These are phyloP conservation scores for Echeneis naucrates DNA, from an alignment of 2,797 vertebrate genomes.

Conservation along the genomic window DNA sequence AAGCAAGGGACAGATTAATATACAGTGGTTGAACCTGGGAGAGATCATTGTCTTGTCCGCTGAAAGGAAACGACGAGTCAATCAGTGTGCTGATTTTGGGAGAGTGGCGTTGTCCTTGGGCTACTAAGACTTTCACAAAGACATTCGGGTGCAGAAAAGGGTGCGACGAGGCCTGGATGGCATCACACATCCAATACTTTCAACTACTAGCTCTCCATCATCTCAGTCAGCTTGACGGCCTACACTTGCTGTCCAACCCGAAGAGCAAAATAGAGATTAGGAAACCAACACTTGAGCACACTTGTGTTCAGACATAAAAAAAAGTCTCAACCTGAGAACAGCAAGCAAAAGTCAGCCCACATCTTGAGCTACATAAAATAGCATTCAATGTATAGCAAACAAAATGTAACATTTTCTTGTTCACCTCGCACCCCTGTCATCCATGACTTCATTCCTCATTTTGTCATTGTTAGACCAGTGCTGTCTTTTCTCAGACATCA, in stretches of 20 bases:
- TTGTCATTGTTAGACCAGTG: slow-evolving; percentile 7
- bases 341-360: slow-evolving; percentile 34
- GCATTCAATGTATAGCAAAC: slow-evolving; percentile 27
- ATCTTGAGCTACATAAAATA: slow-evolving; percentile 41
- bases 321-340: slow-evolving; percentile 56
- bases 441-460: slow-evolving; percentile 16
- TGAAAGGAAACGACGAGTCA: slow-evolving; percentile 23
- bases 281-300: slow-evolving; percentile 19
- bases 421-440: slow-evolving; percentile 22
- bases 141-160: slow-evolving; percentile 26
- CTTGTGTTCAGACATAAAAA: slow-evolving; percentile 7
- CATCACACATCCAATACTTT: slow-evolving; percentile 11
- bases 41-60: slow-evolving; percentile 39
- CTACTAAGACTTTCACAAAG: slow-evolving; percentile 42
- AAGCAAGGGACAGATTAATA: slow-evolving; percentile 39
- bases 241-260: slow-evolving; percentile 34
- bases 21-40: slow-evolving; percentile 23
- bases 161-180: slow-evolving; percentile 30
- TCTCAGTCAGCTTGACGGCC: slow-evolving; percentile 37
- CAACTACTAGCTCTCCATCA: slow-evolving; percentile 23
- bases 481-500: slow-evolving; percentile 54
- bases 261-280: slow-evolving; percentile 23
- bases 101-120: slow-evolving; percentile 7
- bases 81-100: slow-evolving; percentile 25
- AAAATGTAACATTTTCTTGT: slow-evolving; percentile 51